Conservation (phyloP, 35 echinoderm and acorn worm species). For the Lytechinus pictus region DNA sequence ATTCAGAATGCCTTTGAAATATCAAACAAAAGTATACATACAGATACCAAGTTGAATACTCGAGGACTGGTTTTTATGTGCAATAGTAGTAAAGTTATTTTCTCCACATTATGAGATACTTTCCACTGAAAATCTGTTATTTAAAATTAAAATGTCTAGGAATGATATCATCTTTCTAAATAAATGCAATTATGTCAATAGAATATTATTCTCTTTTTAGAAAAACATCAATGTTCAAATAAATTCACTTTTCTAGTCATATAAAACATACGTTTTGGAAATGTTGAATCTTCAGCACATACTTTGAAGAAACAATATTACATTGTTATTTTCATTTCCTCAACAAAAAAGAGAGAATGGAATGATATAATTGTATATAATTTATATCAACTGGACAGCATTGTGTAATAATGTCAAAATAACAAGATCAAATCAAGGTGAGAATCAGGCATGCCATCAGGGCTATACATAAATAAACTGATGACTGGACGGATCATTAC, state of each 20-base stretch:
- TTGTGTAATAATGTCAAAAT: background rate
- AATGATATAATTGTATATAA: background rate
- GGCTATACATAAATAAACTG: background rate
- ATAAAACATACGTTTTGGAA: background rate
- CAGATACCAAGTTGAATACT: background rate
- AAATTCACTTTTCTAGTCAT: background rate
- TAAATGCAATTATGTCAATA: background rate
- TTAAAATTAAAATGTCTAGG: background rate
- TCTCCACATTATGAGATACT: background rate
- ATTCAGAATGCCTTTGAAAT: background rate
- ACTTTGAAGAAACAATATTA: background rate
- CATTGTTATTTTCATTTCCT: background rate
- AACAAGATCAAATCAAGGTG: background rate
- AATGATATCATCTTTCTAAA: background rate
- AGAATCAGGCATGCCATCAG: background rate
- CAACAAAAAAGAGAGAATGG: background rate
- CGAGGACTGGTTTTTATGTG: background rate
- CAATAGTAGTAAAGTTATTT: background rate
- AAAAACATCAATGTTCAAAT: background rate
- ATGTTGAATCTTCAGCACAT: background rate
- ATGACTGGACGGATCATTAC: constrained; percentile 17
- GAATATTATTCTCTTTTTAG: background rate
- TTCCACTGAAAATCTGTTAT: background rate
- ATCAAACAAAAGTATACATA: background rate
- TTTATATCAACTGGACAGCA: background rate